Base-by-base conservation (phyloP, 2,113 vertebrate species). In the Falco punctatus region DNA sequence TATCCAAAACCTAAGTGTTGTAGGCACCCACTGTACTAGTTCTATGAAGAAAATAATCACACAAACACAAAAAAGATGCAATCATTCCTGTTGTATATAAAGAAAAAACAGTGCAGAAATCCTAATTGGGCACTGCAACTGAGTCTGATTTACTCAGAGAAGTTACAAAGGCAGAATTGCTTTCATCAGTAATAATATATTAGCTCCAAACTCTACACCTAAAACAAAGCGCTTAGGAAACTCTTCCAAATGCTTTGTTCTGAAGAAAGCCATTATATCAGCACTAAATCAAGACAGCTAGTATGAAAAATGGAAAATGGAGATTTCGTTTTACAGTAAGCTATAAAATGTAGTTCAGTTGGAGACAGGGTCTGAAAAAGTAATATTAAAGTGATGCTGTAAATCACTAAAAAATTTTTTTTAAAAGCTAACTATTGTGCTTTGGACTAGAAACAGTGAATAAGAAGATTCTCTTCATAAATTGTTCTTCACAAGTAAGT, bases 171-270 rank as follows among this genome's bases (percentile, higher is more conserved):
- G 65, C 44, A 96, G 92, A 96, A 92, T 61, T 59, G 83, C 75
- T 67, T 87, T 94, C 46, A 95, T 96, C 51, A 81, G 51, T 87
- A 95, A 79, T 57, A 83, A 93, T 81, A 71, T 81, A 95, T 83
- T 94, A 84, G 66, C 88, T 95, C 65, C 78, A 91, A 95, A 96
- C 59, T 65, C 81, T 88, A 82, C 84, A 96, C 51, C 91, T 96
- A 94, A 96, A 95, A 97, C 90, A 86, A 88, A 92, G 74, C 91
- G 91, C 91, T 97, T 89, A 96, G 59, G 64, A 97, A 97, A 94
- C 71, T 81, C 73, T 94, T 97, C 64, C 78, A 65, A 94, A 88
- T 73, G 54, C 93, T 95, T 94, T 90, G 58, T 81, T 95, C 91
- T 94, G 89, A 97, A 93, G 87, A 95, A 96, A 77, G 59, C 85